Conservation (phyloP, 2,888 invertebrate species). For the Schizaphis graminum region DNA sequence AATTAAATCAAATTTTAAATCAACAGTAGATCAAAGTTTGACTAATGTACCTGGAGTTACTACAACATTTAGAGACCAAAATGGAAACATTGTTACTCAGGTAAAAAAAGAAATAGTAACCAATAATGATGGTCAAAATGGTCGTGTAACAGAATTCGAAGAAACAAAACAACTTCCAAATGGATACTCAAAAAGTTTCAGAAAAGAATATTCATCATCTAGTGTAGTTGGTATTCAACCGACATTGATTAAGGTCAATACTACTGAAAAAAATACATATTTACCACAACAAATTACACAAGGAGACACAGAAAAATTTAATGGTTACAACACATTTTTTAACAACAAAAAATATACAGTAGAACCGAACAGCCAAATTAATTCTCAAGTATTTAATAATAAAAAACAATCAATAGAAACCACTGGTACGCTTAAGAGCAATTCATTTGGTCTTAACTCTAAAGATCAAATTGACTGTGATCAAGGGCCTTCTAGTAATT, state of each 20-base stretch:
- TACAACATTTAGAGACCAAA: slow-evolving; percentile 43
- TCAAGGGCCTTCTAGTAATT: neutral
- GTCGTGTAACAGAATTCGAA: slow-evolving; percentile 26
- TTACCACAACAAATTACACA: neutral
- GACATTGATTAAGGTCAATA: neutral
- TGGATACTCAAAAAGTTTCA: slow-evolving; percentile 57
- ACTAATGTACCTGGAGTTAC: slow-evolving; percentile 13
- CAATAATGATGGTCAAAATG: slow-evolving; percentile 41
- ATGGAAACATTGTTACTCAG: slow-evolving; percentile 52
- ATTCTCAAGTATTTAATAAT: slow-evolving; percentile 27
- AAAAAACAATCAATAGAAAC: neutral
- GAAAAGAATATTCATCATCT: slow-evolving; percentile 63
- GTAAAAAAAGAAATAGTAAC: slow-evolving; percentile 48
- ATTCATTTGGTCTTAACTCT: neutral
- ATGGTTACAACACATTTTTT: slow-evolving; percentile 52
- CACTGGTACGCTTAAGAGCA: neutral
- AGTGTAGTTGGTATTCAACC: slow-evolving; percentile 1
- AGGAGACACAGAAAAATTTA: slow-evolving; percentile 1
- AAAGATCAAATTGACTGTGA: slow-evolving; percentile 20
- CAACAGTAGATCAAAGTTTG: neutral
- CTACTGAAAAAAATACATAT: neutral
- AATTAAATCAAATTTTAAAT: slow-evolving; percentile 32
- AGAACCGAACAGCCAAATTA: neutral
- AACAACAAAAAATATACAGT: slow-evolving; percentile 34
- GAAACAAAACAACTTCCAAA: slow-evolving; percentile 59